Percentiles rank a stretch among this genome's conserved stretches.
Evolutionary conservation across 1,140 invertebrate genomes (phyloP).

Genomic region (Achatina immaculata): DNA sequence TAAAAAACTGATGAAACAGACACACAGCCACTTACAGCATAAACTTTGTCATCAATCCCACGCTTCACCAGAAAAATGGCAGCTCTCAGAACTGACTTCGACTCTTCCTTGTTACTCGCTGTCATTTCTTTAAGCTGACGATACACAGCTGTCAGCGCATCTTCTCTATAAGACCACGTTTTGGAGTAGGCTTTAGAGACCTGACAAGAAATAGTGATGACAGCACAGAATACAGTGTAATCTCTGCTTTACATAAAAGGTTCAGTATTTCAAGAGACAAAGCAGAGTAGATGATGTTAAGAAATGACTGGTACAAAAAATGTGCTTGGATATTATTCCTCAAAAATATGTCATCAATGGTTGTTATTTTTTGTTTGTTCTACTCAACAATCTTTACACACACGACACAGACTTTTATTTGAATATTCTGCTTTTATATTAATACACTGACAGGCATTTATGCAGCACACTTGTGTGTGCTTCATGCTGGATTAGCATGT

Average conservation of each 20-base stretch:
- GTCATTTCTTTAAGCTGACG: conserved; percentile 76
- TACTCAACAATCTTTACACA: too few species aligned
- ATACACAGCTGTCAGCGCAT: conserved; percentile 83
- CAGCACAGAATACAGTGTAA: not conserved
- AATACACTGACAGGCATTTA: too few species aligned
- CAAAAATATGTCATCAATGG: too few species aligned
- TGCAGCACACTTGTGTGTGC: too few species aligned
- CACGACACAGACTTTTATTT: too few species aligned
- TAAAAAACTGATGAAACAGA: too few species aligned
- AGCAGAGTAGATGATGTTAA: too few species aligned
- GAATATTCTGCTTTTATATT: too few species aligned
- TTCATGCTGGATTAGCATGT: too few species aligned
- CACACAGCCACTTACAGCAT: conserved; percentile 67
- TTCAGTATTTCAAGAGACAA: not conserved
- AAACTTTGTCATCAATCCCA: conserved; percentile 69
- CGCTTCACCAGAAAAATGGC: conserved; percentile 64
- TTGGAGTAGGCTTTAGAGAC: conserved; percentile 95
- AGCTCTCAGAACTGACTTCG: conserved; percentile 61
- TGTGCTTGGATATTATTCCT: too few species aligned
- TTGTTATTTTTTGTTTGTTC: too few species aligned
- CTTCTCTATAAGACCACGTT: conserved; percentile 92
- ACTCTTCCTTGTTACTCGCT: conserved; percentile 64
- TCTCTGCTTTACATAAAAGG: not conserved
- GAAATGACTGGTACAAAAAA: too few species aligned
- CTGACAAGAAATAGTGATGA: conserved; percentile 71